Evolutionary conservation across 2,888 invertebrate species (phyloP), one percentile per base, ranked within the genome.

Genomic region (Andrena praecox): DNA sequence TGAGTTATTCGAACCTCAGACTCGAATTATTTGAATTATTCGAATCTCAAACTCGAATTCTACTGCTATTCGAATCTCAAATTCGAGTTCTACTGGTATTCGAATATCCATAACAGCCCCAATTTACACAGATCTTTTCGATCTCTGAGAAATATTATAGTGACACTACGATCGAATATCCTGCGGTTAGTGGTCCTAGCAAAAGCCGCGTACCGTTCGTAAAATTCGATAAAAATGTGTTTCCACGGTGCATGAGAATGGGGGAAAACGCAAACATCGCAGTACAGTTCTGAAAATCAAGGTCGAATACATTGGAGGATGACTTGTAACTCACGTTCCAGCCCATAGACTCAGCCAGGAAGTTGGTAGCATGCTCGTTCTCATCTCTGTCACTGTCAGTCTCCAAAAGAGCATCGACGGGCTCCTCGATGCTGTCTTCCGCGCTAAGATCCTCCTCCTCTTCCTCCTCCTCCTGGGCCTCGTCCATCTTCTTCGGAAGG

Each of bases 251-350:
- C 20, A 48, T 27, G 0, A 48, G 27, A 56, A 42, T 42, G 42
- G 16, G 42, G 16, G 4, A 12, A 42, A 42, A 16, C 16, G 16
- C 42, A 42, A 42, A 42, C 42, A 42, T 42, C 42, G 4, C 1
- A 42, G 4, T 16, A 42, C 1, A 42, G 42, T 42, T 42, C 5
- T 42, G 42, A 42, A 16, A 16, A 42, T 42, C 42, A 42, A 52
- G 52, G 8, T 56, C 27, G 56, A 74, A 52, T 7, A 16, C 56
- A 24, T 35, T 54, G 16, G 27, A 20, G 8, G 8, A 63, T 20
- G 7, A 35, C n/a, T 72, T 66, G 80, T 64, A 91, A 96, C 97
- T 97, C 94, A 97, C 97, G 93, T 97, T 97, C 95, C 96, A 96
- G 59, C 96, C 97, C 81, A 96, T 95, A 20, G 96, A 96, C 87